Conservation (phyloP, 64 coral and sea anemone genomes). For the Pocillopora verrucosa region DNA sequence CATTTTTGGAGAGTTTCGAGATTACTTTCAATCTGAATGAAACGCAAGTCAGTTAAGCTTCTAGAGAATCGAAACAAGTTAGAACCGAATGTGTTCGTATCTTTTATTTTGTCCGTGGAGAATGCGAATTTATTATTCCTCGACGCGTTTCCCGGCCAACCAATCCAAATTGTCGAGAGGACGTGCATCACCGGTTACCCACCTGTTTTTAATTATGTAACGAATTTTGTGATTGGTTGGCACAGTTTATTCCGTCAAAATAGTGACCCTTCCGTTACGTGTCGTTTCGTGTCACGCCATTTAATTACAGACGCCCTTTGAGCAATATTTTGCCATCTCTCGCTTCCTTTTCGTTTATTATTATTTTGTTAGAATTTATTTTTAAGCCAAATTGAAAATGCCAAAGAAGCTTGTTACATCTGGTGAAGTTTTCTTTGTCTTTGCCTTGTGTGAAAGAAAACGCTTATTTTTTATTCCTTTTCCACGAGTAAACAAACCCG, state of each 20-base stretch:
- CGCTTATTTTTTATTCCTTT: background rate
- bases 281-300: slow-evolving; percentile 26
- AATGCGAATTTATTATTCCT: slow-evolving; percentile 21
- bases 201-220: slow-evolving; percentile 63
- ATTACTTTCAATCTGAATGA: background rate
- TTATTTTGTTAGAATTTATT: too few species aligned
- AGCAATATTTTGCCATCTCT: background rate
- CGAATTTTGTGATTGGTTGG: slow-evolving; percentile 49
- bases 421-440: too few species aligned
- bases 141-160: background rate
- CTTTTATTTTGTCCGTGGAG: slow-evolving; percentile 58
- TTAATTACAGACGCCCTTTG: background rate
- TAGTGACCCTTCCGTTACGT: slow-evolving; percentile 15
- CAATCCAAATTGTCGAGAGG: slow-evolving; percentile 63
- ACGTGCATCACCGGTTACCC: slow-evolving; percentile 39
- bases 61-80: background rate
- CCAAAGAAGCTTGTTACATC: too few species aligned
- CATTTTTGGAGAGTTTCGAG: background rate
- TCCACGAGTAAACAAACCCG: background rate
- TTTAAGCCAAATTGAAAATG: too few species aligned
- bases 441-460: too few species aligned
- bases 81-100: background rate
- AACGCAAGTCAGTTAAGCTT: background rate
- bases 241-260: slow-evolving; percentile 1
- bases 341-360: background rate